Evolutionary conservation across 1,140 invertebrate genomes (phyloP).

Genomic region (Popillia japonica): DNA sequence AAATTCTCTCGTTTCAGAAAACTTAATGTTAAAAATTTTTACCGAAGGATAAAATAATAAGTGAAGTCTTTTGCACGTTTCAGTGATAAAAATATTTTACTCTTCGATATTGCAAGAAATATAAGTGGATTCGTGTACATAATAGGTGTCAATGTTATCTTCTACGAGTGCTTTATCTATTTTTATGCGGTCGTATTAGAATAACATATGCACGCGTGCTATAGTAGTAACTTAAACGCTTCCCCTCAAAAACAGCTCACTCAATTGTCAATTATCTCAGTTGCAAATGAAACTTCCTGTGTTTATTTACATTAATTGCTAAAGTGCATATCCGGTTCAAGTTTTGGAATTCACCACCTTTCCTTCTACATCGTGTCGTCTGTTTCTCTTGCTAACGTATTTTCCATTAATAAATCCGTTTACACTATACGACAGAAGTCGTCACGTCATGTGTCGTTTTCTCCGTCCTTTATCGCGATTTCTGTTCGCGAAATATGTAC

Average conservation of each 20-base stretch:
- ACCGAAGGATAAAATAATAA: too few species aligned
- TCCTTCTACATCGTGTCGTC: neutral
- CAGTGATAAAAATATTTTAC: too few species aligned
- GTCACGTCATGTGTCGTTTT: neutral
- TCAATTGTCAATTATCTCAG: slow-evolving; percentile 28
- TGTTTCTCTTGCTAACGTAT: slow-evolving; percentile 1
- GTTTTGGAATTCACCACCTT: slow-evolving; percentile 36
- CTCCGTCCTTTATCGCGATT: neutral
- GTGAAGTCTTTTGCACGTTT: too few species aligned
- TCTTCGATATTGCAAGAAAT: too few species aligned
- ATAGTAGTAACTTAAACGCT: slow-evolving; percentile 3
- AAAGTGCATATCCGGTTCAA: slow-evolving; percentile 39
- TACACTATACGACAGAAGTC: slow-evolving; percentile 19
- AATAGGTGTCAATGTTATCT: slow-evolving; percentile 24
- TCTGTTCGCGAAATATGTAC: neutral
- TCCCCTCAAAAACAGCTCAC: slow-evolving; percentile 1
- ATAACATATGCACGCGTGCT: slow-evolving; percentile 12
- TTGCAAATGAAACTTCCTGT: slow-evolving; percentile 33
- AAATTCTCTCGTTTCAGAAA: too few species aligned
- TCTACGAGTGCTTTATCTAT: slow-evolving; percentile 2
- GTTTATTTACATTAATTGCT: slow-evolving; percentile 37
- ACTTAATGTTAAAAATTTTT: too few species aligned
- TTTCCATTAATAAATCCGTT: slow-evolving; percentile 11
- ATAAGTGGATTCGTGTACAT: too few species aligned
- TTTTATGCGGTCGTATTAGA: neutral